These are phyloP conservation scores for Crematogaster levior DNA, from an alignment of 2,888 invertebrate genomes.

Conservation along the genomic window DNA sequence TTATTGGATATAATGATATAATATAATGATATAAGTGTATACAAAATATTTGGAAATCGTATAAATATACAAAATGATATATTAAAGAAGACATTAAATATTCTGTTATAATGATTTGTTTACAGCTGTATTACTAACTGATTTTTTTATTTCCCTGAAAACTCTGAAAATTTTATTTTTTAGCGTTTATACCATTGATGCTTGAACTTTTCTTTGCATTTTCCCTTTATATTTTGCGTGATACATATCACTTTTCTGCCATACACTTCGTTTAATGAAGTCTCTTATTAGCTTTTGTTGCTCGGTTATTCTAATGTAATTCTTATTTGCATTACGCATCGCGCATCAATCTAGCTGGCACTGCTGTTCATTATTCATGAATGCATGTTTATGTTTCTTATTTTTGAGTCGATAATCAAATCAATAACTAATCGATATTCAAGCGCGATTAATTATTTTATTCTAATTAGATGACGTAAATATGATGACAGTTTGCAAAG, in stretches of 20 bases:
- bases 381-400: not conserved
- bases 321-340: conserved; percentile 35
- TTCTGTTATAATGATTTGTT: not conserved
- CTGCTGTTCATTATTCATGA: conserved; percentile 1
- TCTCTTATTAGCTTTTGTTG: conserved; percentile 27
- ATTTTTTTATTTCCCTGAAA: not conserved
- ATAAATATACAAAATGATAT: not conserved
- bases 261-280: conserved; percentile 29
- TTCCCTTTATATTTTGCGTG: not conserved
- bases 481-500: not conserved
- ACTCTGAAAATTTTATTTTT: not conserved
- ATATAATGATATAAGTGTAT: not conserved
- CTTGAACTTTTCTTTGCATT: not conserved
- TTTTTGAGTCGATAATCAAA: not conserved
- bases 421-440: not conserved
- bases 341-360: conserved; percentile 6
- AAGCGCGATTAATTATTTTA: conserved; percentile 9
- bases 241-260: conserved; percentile 5
- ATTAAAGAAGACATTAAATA: not conserved
- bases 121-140: not conserved
- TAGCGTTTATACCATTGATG: not conserved
- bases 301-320: conserved; percentile 24
- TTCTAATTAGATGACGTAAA: not conserved
- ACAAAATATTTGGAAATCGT: not conserved
- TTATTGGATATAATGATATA: too few relatives aligned